phyloP scores from a whole-genome alignment of 2,888 invertebrate genomes.

The Deilephila elpenor region DNA sequence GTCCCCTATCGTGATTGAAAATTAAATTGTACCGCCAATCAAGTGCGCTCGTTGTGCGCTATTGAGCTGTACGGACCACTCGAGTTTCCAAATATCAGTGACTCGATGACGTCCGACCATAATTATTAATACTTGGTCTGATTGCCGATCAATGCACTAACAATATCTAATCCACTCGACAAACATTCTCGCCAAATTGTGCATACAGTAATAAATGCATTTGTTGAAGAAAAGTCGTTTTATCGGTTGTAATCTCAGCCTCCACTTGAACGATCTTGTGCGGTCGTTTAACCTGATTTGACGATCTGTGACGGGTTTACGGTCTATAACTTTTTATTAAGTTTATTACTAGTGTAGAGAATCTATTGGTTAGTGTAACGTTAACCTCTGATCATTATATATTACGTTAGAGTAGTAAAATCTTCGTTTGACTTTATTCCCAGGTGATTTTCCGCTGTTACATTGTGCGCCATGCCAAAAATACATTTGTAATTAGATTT shows the following conservation, averaged over 20 bases:
- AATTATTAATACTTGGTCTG: constrained; percentile 39
- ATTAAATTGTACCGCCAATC: constrained; percentile 68
- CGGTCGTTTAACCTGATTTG: constrained; percentile 54
- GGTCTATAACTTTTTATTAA: constrained; percentile 59
- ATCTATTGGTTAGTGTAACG: constrained; percentile 18
- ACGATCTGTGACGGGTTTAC: constrained; percentile 58
- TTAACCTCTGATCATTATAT: constrained; percentile 20
- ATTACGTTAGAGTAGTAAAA: constrained; percentile 12
- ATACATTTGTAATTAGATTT: constrained; percentile 4
- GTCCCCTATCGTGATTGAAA: constrained; percentile 60
- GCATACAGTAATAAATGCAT: constrained; percentile 33
- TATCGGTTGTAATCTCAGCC: constrained; percentile 43
- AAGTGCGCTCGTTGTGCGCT: constrained; percentile 47
- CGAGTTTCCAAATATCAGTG: constrained; percentile 45
- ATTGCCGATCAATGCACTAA: constrained; percentile 10
- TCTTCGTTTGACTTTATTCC: not conserved
- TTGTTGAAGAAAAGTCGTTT: constrained; percentile 38
- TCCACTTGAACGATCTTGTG: constrained; percentile 40
- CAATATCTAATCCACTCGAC: no score
- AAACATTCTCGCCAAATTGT: constrained; percentile 10
- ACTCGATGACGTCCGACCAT: constrained; percentile 39
- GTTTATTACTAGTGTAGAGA: constrained; percentile 43
- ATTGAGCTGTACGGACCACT: constrained; percentile 45
- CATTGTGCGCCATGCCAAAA: not conserved
- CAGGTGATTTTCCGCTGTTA: constrained; percentile 3